Evolutionary conservation across 1,140 invertebrate genomes (phyloP).

Genomic region (Bilobella aurantiaca): DNA sequence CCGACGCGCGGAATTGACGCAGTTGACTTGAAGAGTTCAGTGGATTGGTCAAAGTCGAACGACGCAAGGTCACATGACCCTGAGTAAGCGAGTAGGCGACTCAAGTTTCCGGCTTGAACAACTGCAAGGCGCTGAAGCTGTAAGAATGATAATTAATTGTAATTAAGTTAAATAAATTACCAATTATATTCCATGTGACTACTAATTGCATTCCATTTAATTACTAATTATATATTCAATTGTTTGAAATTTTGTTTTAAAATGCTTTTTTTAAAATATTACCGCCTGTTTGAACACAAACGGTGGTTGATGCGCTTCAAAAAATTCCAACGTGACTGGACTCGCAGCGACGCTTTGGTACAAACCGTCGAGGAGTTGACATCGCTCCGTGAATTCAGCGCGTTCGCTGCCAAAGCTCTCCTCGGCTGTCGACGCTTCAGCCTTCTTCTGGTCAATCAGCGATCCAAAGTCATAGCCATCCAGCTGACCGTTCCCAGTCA

Average conservation of each 20-base stretch:
- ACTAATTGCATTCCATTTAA: no score
- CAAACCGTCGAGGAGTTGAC: not conserved
- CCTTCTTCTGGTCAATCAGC: conserved; percentile 11
- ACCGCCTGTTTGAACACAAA: conserved; percentile 14
- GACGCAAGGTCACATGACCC: conserved; percentile 1
- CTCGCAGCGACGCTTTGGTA: not conserved
- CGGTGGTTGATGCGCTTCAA: conserved; percentile 20
- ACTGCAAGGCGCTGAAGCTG: conserved; percentile 8
- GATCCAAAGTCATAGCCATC: conserved; percentile 9
- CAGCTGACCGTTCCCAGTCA: conserved; percentile 6
- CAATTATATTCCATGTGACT: no score
- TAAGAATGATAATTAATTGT: not conserved
- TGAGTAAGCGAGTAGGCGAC: not conserved
- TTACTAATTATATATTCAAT: conserved; percentile 5
- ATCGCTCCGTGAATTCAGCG: not conserved
- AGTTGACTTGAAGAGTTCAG: conserved; percentile 12
- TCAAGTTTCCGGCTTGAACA: not conserved
- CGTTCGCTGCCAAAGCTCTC: not conserved
- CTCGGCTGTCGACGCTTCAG: conserved; percentile 2
- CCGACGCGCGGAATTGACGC: not conserved
- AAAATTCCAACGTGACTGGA: conserved; percentile 21
- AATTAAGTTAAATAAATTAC: not conserved
- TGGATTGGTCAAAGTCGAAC: conserved; percentile 7
- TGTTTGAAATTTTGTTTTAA: not conserved
- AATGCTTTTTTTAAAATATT: conserved; percentile 1